These are phyloP conservation scores for Arctopsyche grandis DNA, from an alignment of 1,140 invertebrate genomes.

Conservation along the genomic window DNA sequence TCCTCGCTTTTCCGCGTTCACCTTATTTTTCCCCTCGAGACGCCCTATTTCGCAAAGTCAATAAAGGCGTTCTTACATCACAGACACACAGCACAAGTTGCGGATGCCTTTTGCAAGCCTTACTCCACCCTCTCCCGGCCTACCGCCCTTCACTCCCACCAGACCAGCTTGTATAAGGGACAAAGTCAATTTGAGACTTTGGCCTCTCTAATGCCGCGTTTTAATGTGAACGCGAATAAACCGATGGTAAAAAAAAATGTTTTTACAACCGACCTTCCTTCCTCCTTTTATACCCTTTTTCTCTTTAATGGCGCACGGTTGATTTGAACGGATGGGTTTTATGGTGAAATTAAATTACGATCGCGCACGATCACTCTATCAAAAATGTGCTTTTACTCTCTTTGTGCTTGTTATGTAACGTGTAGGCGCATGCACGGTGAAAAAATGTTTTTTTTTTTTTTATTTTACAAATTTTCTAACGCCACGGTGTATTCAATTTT, in stretches of 20 bases:
- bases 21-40: conserved; percentile 41
- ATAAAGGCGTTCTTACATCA: conserved; percentile 43
- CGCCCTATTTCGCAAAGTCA: conserved; percentile 52
- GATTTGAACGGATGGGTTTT: conserved; percentile 44
- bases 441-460: neutral
- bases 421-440: neutral
- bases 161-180: conserved; percentile 13
- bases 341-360: conserved; percentile 38
- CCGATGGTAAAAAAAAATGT: conserved; percentile 21
- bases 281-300: conserved; percentile 26
- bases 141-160: no score
- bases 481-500: neutral
- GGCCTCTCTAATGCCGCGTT: conserved; percentile 38
- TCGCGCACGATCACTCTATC: conserved; percentile 4
- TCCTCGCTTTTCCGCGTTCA: conserved; percentile 41
- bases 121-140: neutral
- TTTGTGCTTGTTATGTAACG: no score
- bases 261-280: conserved; percentile 30
- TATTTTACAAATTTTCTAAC: no score
- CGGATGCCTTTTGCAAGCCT: neutral
- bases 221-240: conserved; percentile 44
- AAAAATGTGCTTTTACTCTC: neutral
- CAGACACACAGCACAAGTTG: conserved; percentile 22
- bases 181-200: conserved; percentile 19
- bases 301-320: conserved; percentile 32